phyloP scores from a whole-genome alignment of 2,888 invertebrate species.

The Diarsia rubi region DNA sequence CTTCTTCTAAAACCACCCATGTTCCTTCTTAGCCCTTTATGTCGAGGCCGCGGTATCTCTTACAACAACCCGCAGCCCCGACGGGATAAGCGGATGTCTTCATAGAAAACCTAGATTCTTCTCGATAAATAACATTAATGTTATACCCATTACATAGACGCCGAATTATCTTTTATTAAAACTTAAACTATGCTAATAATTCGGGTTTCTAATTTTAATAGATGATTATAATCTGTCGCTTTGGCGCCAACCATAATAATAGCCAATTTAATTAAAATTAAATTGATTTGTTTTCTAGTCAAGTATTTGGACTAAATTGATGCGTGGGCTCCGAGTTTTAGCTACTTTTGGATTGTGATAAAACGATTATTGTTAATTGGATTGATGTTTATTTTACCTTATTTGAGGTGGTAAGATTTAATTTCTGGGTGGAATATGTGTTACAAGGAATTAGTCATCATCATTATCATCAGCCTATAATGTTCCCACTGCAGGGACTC shows the following conservation, averaged over 20 bases:
- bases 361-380: constrained; percentile 18
- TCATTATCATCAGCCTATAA: no score
- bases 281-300: constrained; percentile 49
- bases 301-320: constrained; percentile 3
- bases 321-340: constrained; percentile 28
- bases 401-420: constrained; percentile 1
- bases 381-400: constrained; percentile 1
- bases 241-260: constrained; percentile 15
- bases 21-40: no score
- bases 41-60: no score
- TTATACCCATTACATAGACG: background rate
- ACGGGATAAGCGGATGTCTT: no score
- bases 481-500: no score
- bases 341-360: constrained; percentile 1
- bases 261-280: constrained; percentile 23
- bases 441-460: background rate
- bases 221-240: background rate
- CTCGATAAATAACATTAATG: background rate
- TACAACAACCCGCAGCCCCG: no score
- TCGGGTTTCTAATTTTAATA: background rate
- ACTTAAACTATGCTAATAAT: background rate
- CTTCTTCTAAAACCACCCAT: no score
- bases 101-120: no score
- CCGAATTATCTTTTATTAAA: constrained; percentile 9
- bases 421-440: background rate